Conservation (phyloP, 2,888 invertebrate species). For the Caenorhabditis doughertyi region DNA sequence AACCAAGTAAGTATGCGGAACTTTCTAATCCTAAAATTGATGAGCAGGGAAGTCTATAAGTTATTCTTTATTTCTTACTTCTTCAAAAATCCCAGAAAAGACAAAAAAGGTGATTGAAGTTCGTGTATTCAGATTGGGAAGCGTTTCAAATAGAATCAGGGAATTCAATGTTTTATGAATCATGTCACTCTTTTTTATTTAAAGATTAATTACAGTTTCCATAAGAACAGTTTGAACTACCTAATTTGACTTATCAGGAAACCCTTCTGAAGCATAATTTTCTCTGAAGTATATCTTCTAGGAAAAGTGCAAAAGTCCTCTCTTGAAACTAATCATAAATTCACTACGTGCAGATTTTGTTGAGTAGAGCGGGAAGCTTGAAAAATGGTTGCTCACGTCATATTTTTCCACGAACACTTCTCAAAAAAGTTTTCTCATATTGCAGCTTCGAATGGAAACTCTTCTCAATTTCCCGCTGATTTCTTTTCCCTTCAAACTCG, state of each 20-base stretch:
- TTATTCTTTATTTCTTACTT: conserved; percentile 13
- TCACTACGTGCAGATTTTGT: conserved; percentile 37
- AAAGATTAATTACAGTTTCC: no score
- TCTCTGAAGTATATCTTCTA: background rate
- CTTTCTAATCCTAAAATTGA: conserved; percentile 16
- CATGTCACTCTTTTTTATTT: no score
- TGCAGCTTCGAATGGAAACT: conserved; percentile 49
- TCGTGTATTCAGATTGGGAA: background rate
- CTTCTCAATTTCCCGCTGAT: conserved; percentile 85
- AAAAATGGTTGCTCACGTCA: conserved; percentile 13
- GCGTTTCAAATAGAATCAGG: background rate
- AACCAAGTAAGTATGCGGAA: conserved; percentile 46
- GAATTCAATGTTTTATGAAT: background rate
- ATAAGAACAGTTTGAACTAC: no score
- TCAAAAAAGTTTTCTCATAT: background rate
- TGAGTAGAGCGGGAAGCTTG: background rate
- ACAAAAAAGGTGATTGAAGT: background rate
- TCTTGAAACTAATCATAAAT: conserved; percentile 28
- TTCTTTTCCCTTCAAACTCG: conserved; percentile 92
- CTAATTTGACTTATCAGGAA: no score
- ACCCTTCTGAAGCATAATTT: background rate
- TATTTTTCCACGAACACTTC: background rate
- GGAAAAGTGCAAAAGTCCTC: background rate
- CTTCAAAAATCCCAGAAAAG: background rate
- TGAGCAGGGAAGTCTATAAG: conserved; percentile 10